Percentiles rank a stretch among this genome's conserved stretches.
Conservation (phyloP, 1,140 invertebrate species). For the Magallana angulata region DNA sequence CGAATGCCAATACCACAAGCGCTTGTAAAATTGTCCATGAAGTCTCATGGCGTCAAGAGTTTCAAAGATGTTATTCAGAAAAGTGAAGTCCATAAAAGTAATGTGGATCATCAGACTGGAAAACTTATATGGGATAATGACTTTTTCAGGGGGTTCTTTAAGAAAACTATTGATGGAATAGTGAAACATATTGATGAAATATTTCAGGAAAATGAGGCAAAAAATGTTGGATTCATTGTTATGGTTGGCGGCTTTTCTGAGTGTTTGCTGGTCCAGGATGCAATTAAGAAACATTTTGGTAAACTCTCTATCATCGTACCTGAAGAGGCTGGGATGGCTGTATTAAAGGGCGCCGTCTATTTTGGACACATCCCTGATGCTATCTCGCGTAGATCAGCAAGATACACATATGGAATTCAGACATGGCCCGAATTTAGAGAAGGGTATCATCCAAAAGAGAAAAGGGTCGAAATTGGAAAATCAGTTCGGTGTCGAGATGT, state of each 20-base stretch:
- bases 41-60: neutral
- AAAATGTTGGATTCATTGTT: constrained; percentile 46
- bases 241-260: constrained; percentile 62
- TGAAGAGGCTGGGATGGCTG: constrained; percentile 44
- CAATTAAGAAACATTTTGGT: constrained; percentile 37
- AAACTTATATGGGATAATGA: constrained; percentile 34
- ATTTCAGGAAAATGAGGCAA: constrained; percentile 29
- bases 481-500: constrained; percentile 42
- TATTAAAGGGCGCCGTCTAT: constrained; percentile 56
- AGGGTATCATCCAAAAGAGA: neutral
- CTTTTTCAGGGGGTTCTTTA: constrained; percentile 28
- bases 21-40: neutral
- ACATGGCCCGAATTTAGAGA: constrained; percentile 51
- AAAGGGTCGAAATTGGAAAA: constrained; percentile 10
- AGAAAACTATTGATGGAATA: constrained; percentile 44
- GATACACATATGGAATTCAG: constrained; percentile 55
- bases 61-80: neutral
- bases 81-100: constrained; percentile 36
- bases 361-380: constrained; percentile 51
- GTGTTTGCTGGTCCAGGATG: constrained; percentile 47
- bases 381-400: constrained; percentile 43
- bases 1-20: constrained; percentile 29
- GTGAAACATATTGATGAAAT: constrained; percentile 49
- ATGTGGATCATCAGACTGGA: no score
- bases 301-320: constrained; percentile 57